These are phyloP conservation scores for Leptinotarsa undecemlineata DNA, from an alignment of 1,140 invertebrate species.

Conservation along the genomic window DNA sequence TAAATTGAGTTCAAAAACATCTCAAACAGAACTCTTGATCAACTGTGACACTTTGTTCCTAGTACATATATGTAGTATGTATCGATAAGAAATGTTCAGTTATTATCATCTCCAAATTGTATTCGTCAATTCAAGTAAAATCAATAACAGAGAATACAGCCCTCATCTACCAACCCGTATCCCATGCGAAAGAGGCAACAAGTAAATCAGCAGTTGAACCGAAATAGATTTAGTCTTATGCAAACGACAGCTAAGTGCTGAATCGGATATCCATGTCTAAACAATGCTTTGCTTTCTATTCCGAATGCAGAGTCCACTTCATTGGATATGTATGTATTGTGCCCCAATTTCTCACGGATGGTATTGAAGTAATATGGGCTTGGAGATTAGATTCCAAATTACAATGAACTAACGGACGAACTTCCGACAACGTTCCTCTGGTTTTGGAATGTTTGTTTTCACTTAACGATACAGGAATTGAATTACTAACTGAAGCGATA, in stretches of 20 bases:
- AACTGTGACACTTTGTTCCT: too few relatives aligned
- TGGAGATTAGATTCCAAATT: background rate
- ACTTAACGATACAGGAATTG: constrained; percentile 9
- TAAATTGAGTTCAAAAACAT: too few relatives aligned
- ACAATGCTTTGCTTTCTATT: constrained; percentile 11
- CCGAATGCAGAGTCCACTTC: background rate
- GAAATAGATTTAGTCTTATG: background rate
- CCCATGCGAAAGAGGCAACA: constrained; percentile 5
- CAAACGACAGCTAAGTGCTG: constrained; percentile 17
- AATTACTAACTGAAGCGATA: background rate
- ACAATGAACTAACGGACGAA: background rate
- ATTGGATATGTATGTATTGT: constrained; percentile 8
- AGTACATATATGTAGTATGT: too few relatives aligned
- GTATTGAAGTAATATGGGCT: background rate
- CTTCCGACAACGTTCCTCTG: constrained; percentile 7
- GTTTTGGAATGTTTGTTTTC: constrained; percentile 10
- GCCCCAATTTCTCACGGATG: constrained; percentile 1
- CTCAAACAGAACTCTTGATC: too few relatives aligned
- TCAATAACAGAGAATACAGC: too few relatives aligned
- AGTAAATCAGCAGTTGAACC: constrained; percentile 15
- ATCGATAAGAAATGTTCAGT: too few relatives aligned
- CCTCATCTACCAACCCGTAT: background rate
- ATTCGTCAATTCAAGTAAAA: too few relatives aligned
- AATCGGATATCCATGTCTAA: constrained; percentile 11
- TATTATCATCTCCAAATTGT: too few relatives aligned